phyloP scores from a whole-genome alignment of 1,140 invertebrate species.

The Diorhabda elongata region DNA sequence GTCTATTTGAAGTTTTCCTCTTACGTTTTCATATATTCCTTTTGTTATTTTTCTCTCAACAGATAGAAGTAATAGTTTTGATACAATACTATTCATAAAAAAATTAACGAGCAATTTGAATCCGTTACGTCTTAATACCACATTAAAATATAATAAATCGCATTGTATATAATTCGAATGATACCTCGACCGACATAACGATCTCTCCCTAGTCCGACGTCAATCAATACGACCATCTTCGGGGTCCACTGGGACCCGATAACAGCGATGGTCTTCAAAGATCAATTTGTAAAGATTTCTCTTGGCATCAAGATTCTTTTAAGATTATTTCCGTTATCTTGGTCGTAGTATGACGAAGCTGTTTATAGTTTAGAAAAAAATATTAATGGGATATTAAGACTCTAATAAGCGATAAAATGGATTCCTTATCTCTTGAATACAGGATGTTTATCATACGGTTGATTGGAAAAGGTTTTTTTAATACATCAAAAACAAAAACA shows the following conservation, averaged over 20 bases:
- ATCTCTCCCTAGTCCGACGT: background rate
- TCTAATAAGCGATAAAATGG: background rate
- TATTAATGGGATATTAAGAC: conserved; percentile 1
- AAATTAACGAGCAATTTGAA: too few relatives aligned
- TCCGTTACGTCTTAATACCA: background rate
- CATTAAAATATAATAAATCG: conserved; percentile 1
- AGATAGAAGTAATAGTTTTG: too few relatives aligned
- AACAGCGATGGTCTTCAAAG: background rate
- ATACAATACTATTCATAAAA: too few relatives aligned
- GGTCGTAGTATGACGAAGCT: background rate
- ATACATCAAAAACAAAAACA: background rate
- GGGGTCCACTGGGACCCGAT: background rate
- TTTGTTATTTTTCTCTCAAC: too few relatives aligned
- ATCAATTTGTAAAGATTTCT: conserved; percentile 3
- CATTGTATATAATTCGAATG: background rate
- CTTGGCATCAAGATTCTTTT: background rate
- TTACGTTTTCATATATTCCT: too few relatives aligned
- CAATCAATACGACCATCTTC: background rate
- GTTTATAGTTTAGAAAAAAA: background rate
- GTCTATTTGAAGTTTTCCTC: too few relatives aligned
- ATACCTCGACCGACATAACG: background rate
- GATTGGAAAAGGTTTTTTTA: conserved; percentile 1
- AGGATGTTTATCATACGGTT: background rate
- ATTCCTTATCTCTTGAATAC: conserved; percentile 1
- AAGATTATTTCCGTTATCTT: background rate